Conservation (phyloP, 2,113 vertebrate genomes). For the Prunella himalayana region DNA sequence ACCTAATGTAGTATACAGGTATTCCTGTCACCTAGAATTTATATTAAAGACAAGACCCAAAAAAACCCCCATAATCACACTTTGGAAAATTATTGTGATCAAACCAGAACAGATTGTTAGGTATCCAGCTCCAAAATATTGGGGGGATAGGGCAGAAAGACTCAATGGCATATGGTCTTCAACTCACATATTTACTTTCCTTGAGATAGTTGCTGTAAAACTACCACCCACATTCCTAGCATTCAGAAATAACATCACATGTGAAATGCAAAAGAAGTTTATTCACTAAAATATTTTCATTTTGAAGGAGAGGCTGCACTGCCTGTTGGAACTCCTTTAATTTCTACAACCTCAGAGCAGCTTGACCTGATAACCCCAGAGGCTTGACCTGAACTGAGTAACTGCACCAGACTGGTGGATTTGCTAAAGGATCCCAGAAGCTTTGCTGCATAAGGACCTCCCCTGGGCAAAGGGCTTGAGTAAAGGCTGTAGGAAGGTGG, state of each 20-base stretch:
- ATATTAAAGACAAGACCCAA: neutral
- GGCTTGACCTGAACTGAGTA: neutral
- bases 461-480: neutral
- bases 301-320: neutral
- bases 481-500: neutral
- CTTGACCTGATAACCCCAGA: neutral
- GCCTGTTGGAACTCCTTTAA: accelerated
- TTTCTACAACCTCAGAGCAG: neutral
- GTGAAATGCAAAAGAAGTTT: neutral
- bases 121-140: neutral
- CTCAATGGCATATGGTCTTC: neutral
- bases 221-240: neutral
- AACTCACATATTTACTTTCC: neutral
- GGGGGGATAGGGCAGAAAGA: neutral
- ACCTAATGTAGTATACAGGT: neutral
- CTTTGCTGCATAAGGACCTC: neutral
- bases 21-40: neutral
- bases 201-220: neutral
- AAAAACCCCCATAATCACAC: neutral
- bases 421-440: neutral
- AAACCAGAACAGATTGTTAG: neutral
- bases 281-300: neutral
- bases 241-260: neutral
- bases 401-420: neutral
- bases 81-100: neutral